Conservation (phyloP, 1,140 invertebrate species). For the Drosophila neocordata region DNA sequence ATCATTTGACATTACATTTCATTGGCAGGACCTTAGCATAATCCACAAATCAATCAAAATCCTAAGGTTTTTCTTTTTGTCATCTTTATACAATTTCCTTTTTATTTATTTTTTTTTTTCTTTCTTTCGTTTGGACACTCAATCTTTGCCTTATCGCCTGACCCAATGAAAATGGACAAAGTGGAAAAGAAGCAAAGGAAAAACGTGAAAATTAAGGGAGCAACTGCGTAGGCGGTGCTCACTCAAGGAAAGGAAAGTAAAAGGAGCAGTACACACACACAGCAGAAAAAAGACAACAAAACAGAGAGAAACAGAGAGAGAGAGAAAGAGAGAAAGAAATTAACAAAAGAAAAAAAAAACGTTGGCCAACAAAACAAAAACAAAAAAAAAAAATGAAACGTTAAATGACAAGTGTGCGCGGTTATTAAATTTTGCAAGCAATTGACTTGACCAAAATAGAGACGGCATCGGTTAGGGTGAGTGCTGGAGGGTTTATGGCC, state of each 20-base stretch:
- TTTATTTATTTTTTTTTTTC: too few relatives aligned
- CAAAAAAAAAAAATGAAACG: conserved; percentile 53
- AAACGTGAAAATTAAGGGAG: conserved; percentile 48
- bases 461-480: background rate
- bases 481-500: conserved; percentile 16
- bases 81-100: conserved; percentile 25
- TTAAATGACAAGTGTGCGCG: conserved; percentile 43
- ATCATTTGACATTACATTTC: conserved; percentile 20
- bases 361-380: conserved; percentile 38
- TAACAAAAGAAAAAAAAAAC: conserved; percentile 20
- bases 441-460: conserved; percentile 59
- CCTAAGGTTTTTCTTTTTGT: conserved; percentile 13
- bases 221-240: conserved; percentile 36
- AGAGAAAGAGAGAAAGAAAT: too few relatives aligned
- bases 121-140: conserved; percentile 33
- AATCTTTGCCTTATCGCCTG: conserved; percentile 34
- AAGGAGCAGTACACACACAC: conserved; percentile 11
- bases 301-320: too few relatives aligned
- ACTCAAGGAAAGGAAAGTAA: conserved; percentile 25
- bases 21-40: background rate
- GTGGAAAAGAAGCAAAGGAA: conserved; percentile 18
- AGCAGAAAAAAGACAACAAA: too few relatives aligned
- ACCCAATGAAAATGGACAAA: conserved; percentile 20
- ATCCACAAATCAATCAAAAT: conserved; percentile 58
- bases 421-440: conserved; percentile 73